phyloP scores from a whole-genome alignment of 37 sponge, comb jelly and placozoan species.

The Sycon ciliatum region DNA sequence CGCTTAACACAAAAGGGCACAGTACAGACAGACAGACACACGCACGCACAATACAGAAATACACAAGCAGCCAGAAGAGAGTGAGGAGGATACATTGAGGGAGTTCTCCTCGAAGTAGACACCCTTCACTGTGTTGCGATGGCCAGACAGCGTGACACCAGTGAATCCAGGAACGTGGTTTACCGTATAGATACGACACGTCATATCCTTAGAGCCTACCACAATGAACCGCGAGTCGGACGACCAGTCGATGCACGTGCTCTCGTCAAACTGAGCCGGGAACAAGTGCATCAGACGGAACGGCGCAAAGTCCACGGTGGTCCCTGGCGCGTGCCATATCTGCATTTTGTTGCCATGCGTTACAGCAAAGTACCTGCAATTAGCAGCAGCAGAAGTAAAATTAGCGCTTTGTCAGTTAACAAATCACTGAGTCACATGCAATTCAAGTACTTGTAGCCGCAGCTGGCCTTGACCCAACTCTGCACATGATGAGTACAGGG shows the following conservation, averaged over 20 bases:
- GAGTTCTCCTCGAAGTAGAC: constrained; percentile 70
- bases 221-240: constrained; percentile 81
- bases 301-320: constrained; percentile 66
- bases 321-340: constrained; percentile 80
- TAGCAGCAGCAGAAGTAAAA: not conserved
- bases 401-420: not conserved
- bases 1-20: too few species aligned
- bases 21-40: too few species aligned
- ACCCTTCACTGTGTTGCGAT: constrained; percentile 59
- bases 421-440: too few species aligned
- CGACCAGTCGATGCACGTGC: constrained; percentile 76
- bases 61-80: too few species aligned
- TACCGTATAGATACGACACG: constrained; percentile 66
- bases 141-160: constrained; percentile 76
- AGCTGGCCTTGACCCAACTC: too few species aligned
- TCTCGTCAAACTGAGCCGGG: constrained; percentile 86
- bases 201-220: constrained; percentile 74
- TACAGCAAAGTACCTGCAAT: constrained; percentile 67
- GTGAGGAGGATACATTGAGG: constrained; percentile 46
- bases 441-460: too few species aligned
- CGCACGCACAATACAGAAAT: too few species aligned
- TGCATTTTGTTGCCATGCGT: constrained; percentile 74
- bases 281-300: constrained; percentile 61
- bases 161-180: constrained; percentile 55
- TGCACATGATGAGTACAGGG: too few species aligned